Base-by-base conservation (phyloP, 2,888 invertebrate species). In the Orchesellides sinensis region DNA sequence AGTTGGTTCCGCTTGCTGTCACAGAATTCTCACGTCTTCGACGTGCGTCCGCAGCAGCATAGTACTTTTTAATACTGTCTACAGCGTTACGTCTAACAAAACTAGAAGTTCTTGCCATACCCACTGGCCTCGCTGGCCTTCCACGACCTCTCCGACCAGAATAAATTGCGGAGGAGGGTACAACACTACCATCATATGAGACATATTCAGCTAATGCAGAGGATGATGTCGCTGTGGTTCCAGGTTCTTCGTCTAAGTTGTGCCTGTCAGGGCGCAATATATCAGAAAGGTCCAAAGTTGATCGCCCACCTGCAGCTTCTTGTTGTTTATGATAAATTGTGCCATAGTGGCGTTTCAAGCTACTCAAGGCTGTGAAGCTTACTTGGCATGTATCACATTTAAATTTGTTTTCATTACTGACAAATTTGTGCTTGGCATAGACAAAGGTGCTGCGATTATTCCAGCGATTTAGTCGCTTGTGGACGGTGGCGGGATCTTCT, bases 301-400 rank as follows among this genome's bases (percentile, higher is more conserved):
- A 47, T 3, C 10, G 21, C 10, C 63, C 47, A 12, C 78, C 78
- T n/a, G 69, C 61, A n/a, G 69, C 61, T 65, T 79, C 79, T 23
- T 72, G 70, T 23, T 79, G 79, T 32, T 79, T 79, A 56, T 79
- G 79, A n/a, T 79, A 79, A 56, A 79, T 79, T 14, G 79, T 79
- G 5, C 72, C 72, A 23, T 79, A 79, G 56, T 79, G 79, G 0
- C 79, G 79, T 21, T 79, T 79, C 23, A 79, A 70, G 56, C 79
- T 79, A 27, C 79, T 79, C 10, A 79, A 49, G 0, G 79, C 79
- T 1, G 79, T 79, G 35, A 79, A 79, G 17, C 54, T 70, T 1
- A 79, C 79, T 45, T 79, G 49, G 19, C 79, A 79, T 2, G 40
- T 40, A 32, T 70, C 56, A 21, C 79, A 79, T 56, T n/a, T 70